Evolutionary conservation across 2,797 vertebrate genomes (phyloP), one percentile per base, ranked within the genome.

Genomic region (Gambusia yucatana): DNA sequence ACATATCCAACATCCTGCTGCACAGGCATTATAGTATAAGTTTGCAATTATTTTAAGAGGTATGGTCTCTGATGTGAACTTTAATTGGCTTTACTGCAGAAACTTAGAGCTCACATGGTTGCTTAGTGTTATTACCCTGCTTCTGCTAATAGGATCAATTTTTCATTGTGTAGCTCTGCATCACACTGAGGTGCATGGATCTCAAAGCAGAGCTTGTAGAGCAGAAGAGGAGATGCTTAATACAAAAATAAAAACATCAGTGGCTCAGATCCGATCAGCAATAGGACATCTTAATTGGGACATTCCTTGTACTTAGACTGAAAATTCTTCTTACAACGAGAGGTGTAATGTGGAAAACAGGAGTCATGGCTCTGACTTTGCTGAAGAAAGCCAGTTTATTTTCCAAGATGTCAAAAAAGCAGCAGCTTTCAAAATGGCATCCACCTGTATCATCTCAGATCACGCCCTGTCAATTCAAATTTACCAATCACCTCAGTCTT

Each of bases 1-100:
- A 52, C 47, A 14, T 55, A 39, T 73, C 33, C 72, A 57, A 41
- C 39, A 57, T 6, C 30, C 65, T 43, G 65, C 65, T 44, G 65
- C 65, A 43, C 22, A 44, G 6, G 2, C 67, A 28, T 11, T 46
- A 46, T 69, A 16, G 28, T 25, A 70, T 46, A 36, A 59, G 17
- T 74, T 75, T 59, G 41, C 41, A 59, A 59, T 28, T 41, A 44
- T 25, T 44, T 52, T 59, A 44, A 41, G 48, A 73, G 36, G 10
- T 6, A 43, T 59, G n/a, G 39, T 59, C 8, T 59, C n/a, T 20
- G 52, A 59, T 44, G 25, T 61, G 39, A 59, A 75, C 41, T 70
- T 70, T 70, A 70, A 70, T 70, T 70, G 67, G 67, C 41, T 75
- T 75, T 59, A 10, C 39, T 43, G 28, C 55, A 75, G 73, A 61